Base-by-base conservation (phyloP, 2,113 vertebrate species). In the Lampris megalopsis region DNA sequence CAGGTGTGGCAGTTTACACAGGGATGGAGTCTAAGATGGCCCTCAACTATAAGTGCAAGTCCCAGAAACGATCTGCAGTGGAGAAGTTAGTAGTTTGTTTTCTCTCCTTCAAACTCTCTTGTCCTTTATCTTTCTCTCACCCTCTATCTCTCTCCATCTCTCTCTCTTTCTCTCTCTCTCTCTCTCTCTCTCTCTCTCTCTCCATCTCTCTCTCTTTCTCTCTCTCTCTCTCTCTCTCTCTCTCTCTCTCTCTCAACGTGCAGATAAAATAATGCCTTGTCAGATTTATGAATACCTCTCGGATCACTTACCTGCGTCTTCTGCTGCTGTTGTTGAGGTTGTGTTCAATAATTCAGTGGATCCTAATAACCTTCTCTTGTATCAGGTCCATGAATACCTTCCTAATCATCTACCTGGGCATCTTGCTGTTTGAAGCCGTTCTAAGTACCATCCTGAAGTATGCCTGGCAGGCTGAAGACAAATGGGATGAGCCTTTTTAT, bases 11-110 rank as follows among this genome's bases (percentile, higher is more conserved):
- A 3, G 93, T 99, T 63, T 99, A 99, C 86, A 99, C 98, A 0
- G 98, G 98, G 82, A 99, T 99, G 98, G 98, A 99, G 91, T 97
- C 98, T 79, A 99, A 99, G 91, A 99, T 99, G 97, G 97, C 97
- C 54, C 95, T 99, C 88, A 99, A 99, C 95, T 99, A 99, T 73
- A 99, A 99, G 91, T 97, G 97, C 95, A 99, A 99, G 92, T 99
- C 98, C 75, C 98, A 99, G 93, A 99, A 99, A 86, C 96, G 98
- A 80, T 99, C 98, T 77, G 97, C 97, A 64, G 98, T 99, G 77
- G 98, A 99, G 92, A 99, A 99, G 98, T 99, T 94, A 88, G 96
- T 81, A n/a, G 52, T 48, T 35, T 13, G 1, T 4, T 68, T 4
- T 6, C 5, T n/a, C 3, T 76, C 9, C 56, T 3, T 64, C 35